Evolutionary conservation across 2,113 vertebrate species (phyloP), one percentile per base, ranked within the genome.

Genomic region (Genyomyrus donnyi): DNA sequence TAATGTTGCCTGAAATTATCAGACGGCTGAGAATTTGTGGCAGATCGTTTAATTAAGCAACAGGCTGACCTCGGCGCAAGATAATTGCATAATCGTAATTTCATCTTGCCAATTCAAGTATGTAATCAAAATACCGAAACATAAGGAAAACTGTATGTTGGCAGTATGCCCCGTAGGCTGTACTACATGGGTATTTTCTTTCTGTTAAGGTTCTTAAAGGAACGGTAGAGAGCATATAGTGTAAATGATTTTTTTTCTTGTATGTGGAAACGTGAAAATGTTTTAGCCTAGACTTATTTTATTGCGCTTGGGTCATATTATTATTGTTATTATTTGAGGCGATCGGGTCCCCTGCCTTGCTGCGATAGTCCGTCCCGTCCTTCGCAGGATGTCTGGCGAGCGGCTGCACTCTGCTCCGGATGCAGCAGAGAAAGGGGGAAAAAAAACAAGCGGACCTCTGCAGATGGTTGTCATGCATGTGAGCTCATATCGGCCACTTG

Each of bases 321-420:
- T 31, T 62, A 66, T 66, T 70, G 1, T 31, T 31, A 3, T 62
- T 62, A 66, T 45, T 85, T 24, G 49, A 45, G 74, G 58, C 49
- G 85, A 58, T 87, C 90, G n/a, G 48, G 50, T 85, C 87, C 91
- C 90, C 91, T 31, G 27, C 62, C 27, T 3, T 31, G 10, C 3
- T 70, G n/a, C 10, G n/a, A 31, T 31, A 27, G 62, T 31, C 56
- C 39, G 74, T 86, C 70, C 86, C 90, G 89, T 91, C 70, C 77
- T 93, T 91, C 90, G 95, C 95, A 96, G 95, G 95, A 95, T 95
- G 95, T 92, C 92, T 95, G 90, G 89, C 93, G 92, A 94, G 95
- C 95, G 95, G 95, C 95, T 95, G 95, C 92, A 91, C 91, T 93
- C 92, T 94, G 95, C 95, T 95, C 95, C 95, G 94, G 95, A 96